Conservation (phyloP, 1,140 invertebrate species). For the Acromyrmex charruanus region DNA sequence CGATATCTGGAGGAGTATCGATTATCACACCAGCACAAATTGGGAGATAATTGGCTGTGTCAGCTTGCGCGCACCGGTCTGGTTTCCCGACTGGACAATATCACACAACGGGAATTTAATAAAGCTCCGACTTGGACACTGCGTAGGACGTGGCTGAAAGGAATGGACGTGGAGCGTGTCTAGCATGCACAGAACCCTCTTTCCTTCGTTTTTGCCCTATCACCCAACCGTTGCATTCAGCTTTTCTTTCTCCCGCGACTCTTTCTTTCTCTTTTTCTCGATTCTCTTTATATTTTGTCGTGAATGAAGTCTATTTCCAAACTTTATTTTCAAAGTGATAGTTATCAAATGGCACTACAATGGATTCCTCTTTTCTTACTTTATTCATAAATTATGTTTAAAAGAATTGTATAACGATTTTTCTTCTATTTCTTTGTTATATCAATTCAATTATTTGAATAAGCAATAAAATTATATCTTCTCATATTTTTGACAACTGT, state of each 20-base stretch:
- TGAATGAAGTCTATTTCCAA: constrained; percentile 6
- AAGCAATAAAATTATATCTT: not conserved
- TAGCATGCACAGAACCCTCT: constrained; percentile 63
- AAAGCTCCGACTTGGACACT: constrained; percentile 63
- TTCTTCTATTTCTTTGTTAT: not conserved
- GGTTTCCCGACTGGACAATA: constrained; percentile 65
- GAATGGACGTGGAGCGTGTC: constrained; percentile 72
- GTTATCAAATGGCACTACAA: not conserved
- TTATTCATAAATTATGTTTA: constrained; percentile 6
- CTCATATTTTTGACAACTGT: not conserved
- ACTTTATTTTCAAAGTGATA: constrained; percentile 25
- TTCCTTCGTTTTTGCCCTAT: constrained; percentile 33
- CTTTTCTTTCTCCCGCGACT: constrained; percentile 1
- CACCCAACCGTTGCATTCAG: constrained; percentile 2
- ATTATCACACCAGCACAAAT: constrained; percentile 53
- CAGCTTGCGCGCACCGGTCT: constrained; percentile 54
- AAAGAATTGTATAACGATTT: not conserved
- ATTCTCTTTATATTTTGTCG: constrained; percentile 20
- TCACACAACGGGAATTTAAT: constrained; percentile 74
- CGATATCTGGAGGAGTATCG: constrained; percentile 45
- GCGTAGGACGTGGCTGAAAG: constrained; percentile 68
- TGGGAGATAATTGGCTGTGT: constrained; percentile 61
- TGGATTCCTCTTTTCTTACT: constrained; percentile 18
- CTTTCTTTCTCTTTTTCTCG: not conserved
- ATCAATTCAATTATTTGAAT: not conserved